phyloP scores from a whole-genome alignment of 2,888 invertebrate species.

The Byasa hedistus region DNA sequence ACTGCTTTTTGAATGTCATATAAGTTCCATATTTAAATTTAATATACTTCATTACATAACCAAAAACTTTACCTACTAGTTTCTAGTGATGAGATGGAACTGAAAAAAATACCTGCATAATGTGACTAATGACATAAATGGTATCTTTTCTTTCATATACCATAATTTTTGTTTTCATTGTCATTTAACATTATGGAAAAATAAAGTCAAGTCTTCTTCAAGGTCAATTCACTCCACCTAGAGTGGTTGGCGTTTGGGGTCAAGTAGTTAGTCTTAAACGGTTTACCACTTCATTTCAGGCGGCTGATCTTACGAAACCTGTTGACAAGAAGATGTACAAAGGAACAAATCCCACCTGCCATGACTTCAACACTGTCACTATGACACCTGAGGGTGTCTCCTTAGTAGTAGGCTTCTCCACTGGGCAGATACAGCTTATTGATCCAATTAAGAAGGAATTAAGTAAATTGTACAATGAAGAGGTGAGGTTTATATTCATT shows the following conservation, averaged over 20 bases:
- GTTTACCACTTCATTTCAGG: constrained; percentile 73
- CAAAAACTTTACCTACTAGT: too few species aligned
- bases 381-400: constrained; percentile 91
- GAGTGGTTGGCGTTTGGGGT: too few species aligned
- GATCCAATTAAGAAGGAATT: constrained; percentile 98
- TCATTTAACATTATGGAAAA: neutral
- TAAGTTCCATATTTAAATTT: too few species aligned
- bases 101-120: too few species aligned
- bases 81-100: too few species aligned
- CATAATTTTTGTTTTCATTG: too few species aligned
- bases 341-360: constrained; percentile 99
- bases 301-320: constrained; percentile 96
- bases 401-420: constrained; percentile 97
- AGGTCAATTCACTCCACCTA: too few species aligned
- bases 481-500: constrained; percentile 80
- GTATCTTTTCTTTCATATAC: too few species aligned
- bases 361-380: constrained; percentile 95
- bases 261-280: too few species aligned
- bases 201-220: neutral
- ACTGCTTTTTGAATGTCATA: too few species aligned
- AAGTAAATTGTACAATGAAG: constrained; percentile 98
- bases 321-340: constrained; percentile 99
- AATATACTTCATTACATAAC: too few species aligned
- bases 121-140: too few species aligned
- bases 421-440: constrained; percentile 98